These are phyloP conservation scores for Hemitrygon akajei DNA, from an alignment of 2,797 vertebrate genomes.

Conservation along the genomic window DNA sequence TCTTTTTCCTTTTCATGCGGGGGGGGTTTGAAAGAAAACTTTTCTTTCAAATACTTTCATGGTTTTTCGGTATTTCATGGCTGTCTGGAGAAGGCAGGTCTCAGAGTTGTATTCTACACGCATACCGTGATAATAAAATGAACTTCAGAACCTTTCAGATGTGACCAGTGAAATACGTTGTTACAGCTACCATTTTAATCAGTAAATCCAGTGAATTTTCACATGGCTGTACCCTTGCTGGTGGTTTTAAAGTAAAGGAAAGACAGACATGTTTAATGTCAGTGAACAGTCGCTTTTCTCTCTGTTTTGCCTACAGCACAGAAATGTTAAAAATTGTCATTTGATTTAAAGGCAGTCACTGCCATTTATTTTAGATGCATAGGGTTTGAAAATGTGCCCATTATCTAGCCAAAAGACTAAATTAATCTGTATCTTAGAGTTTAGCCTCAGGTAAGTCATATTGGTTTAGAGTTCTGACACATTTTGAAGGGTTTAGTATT, in stretches of 20 bases:
- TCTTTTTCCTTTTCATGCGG: no score
- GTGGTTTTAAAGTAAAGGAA: background rate
- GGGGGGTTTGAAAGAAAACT: no score
- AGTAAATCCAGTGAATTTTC: background rate
- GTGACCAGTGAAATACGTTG: background rate
- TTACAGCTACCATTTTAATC: background rate
- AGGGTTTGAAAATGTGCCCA: constrained; percentile 14
- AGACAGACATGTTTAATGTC: background rate
- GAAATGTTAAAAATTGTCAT: background rate
- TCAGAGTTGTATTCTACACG: no score
- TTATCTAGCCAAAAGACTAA: background rate
- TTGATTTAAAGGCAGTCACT: background rate
- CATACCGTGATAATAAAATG: no score
- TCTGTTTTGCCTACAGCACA: background rate
- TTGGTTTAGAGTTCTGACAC: background rate
- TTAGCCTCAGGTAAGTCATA: background rate
- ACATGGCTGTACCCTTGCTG: background rate
- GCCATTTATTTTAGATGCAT: background rate
- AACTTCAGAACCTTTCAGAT: no score
- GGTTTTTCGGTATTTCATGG: no score
- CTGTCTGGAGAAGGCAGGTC: no score
- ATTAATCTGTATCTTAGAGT: constrained; percentile 10
- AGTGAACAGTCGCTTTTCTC: background rate
- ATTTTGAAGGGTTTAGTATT: constrained; percentile 4
- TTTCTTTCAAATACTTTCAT: no score